Evolutionary conservation across 2,797 vertebrate genomes (phyloP).

Genomic region (Pantherophis vulpinus): DNA sequence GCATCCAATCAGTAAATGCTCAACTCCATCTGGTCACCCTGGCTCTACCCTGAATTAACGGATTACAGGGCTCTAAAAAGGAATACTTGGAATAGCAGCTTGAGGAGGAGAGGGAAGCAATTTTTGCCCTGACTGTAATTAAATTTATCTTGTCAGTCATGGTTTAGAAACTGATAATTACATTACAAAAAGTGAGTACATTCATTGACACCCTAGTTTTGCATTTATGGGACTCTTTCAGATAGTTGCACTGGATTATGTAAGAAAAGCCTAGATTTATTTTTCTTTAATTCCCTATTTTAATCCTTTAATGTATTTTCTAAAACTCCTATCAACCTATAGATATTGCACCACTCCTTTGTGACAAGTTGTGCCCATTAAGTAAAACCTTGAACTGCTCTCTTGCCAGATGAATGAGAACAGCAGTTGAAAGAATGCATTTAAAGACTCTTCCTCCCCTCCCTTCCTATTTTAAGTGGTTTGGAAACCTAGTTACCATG

Average conservation of each 20-base stretch:
- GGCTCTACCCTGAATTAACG: not conserved
- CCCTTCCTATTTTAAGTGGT: conserved; percentile 71
- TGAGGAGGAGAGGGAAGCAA: not conserved
- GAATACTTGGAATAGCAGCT: not conserved
- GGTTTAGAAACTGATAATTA: not conserved
- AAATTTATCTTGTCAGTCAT: not conserved
- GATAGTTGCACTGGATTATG: not conserved
- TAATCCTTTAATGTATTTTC: conserved; percentile 9
- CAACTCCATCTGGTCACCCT: not conserved
- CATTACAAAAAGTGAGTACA: not conserved
- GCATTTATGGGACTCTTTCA: not conserved
- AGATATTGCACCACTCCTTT: conserved; percentile 4
- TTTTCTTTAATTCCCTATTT: not conserved
- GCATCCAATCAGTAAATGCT: not conserved
- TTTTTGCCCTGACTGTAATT: not conserved
- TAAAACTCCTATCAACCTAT: conserved; percentile 18
- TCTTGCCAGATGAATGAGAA: conserved; percentile 24
- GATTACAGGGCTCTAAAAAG: not conserved
- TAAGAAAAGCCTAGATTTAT: conserved; percentile 3
- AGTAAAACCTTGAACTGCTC: not conserved
- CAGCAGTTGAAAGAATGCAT: conserved; percentile 17
- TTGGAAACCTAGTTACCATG: conserved; percentile 82
- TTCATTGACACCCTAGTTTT: not conserved
- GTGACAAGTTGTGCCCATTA: not conserved
- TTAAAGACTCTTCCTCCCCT: conserved; percentile 37